A percentile compares a stretch with the other conserved stretches of the same genome.
Evolutionary conservation across 2,797 vertebrate species (phyloP).

Genomic region (Carapus acus): DNA sequence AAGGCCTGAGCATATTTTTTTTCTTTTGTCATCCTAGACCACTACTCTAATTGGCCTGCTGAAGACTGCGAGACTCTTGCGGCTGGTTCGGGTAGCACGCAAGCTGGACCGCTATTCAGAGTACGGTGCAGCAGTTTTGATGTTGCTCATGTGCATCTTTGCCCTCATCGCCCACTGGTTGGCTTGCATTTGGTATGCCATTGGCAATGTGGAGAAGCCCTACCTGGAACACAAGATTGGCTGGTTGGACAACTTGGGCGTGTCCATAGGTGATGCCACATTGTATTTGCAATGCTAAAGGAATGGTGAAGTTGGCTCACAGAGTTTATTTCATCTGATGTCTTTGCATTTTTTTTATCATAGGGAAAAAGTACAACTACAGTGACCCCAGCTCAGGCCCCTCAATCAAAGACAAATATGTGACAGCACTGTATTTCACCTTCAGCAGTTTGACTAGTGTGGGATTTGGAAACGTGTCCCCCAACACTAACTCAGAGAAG

Average conservation of each 20-base stretch:
- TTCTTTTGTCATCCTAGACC: slow-evolving; percentile 74
- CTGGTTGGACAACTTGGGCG: slow-evolving; percentile 95
- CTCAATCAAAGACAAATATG: slow-evolving; percentile 99
- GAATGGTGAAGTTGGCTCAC: no score
- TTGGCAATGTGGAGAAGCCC: slow-evolving; percentile 95
- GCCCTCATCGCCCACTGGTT: slow-evolving; percentile 98
- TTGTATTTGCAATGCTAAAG: neutral
- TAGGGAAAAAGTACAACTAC: slow-evolving; percentile 93
- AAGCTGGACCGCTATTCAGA: slow-evolving; percentile 97
- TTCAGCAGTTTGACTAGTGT: slow-evolving; percentile 99
- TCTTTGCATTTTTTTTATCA: neutral
- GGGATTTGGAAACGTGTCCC: slow-evolving; percentile 98
- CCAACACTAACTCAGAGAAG: slow-evolving; percentile 99
- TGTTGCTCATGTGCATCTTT: slow-evolving; percentile 99
- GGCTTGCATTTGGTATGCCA: slow-evolving; percentile 99
- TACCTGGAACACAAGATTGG: slow-evolving; percentile 97
- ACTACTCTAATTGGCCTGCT: slow-evolving; percentile 96
- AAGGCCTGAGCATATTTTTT: neutral
- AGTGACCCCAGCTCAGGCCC: slow-evolving; percentile 93
- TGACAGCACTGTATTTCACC: slow-evolving; percentile 98
- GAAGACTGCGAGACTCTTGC: slow-evolving; percentile 92
- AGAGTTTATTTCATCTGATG: neutral
- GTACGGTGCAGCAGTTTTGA: slow-evolving; percentile 95
- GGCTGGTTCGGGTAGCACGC: slow-evolving; percentile 91
- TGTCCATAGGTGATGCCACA: slow-evolving; percentile 75